Conservation (phyloP, 2,888 invertebrate species). For the Nysson spinosus region DNA sequence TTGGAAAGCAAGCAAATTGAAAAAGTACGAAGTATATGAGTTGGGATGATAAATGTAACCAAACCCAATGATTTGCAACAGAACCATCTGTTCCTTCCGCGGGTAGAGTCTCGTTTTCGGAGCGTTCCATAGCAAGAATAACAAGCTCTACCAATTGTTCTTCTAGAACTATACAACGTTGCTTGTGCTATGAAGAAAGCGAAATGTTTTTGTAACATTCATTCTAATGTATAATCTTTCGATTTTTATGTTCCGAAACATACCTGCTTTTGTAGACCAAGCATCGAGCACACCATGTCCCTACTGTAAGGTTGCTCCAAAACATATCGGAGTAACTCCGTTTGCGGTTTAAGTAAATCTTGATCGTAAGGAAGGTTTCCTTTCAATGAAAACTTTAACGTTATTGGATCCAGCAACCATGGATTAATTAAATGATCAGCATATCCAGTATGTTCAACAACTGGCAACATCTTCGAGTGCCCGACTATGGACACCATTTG, state of each 20-base stretch:
- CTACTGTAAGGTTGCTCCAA: constrained; percentile 96
- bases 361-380: constrained; percentile 92
- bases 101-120: constrained; percentile 83
- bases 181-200: constrained; percentile 81
- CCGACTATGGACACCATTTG: constrained; percentile 97
- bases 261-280: constrained; percentile 94
- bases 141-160: constrained; percentile 95
- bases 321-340: constrained; percentile 91
- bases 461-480: constrained; percentile 93
- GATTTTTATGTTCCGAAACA: constrained; percentile 8
- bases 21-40: constrained; percentile 96
- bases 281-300: constrained; percentile 97
- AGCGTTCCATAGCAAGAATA: constrained; percentile 94
- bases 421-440: constrained; percentile 93
- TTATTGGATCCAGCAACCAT: constrained; percentile 94
- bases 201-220: not conserved
- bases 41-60: constrained; percentile 96
- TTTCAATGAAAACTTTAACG: constrained; percentile 84
- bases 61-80: constrained; percentile 87
- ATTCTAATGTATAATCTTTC: constrained; percentile 59
- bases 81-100: constrained; percentile 81
- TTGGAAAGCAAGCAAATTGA: constrained; percentile 95
- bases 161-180: constrained; percentile 92
- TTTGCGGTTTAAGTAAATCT: constrained; percentile 92
- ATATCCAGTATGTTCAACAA: constrained; percentile 95